A percentile compares a stretch with the other conserved stretches of the same genome.
These are phyloP conservation scores for Crax fasciolata DNA, from an alignment of 2,797 vertebrate species.

Conservation along the genomic window DNA sequence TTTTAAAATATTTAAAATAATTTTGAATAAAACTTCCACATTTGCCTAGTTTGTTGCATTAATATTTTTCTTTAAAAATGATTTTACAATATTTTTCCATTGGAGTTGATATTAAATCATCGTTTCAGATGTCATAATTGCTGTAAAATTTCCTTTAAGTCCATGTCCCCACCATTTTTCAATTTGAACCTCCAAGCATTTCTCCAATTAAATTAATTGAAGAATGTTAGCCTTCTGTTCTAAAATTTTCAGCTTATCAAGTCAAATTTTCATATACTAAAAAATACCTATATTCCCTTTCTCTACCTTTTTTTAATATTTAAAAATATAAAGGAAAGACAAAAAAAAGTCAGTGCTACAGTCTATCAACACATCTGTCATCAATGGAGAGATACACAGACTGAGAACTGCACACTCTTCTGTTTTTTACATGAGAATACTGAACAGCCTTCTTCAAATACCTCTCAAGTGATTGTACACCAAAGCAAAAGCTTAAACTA, in stretches of 20 bases:
- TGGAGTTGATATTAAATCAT: not conserved
- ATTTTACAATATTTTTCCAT: not conserved
- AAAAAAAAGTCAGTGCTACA: not conserved
- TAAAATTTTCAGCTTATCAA: not conserved
- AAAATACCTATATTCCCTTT: not conserved
- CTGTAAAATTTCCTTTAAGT: not conserved
- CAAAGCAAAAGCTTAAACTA: not conserved
- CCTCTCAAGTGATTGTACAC: not conserved
- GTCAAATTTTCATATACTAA: not conserved
- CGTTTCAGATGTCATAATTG: not conserved
- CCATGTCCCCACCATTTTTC: not conserved
- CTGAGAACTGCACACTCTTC: not conserved
- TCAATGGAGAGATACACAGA: accelerated
- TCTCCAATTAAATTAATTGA: not conserved
- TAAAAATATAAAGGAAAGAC: not conserved
- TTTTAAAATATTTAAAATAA: not conserved
- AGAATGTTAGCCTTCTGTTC: not conserved
- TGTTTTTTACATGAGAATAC: not conserved
- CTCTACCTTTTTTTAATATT: not conserved
- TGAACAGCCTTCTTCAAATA: not conserved
- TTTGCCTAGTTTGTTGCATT: not conserved
- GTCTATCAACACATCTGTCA: not conserved
- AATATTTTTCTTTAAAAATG: not conserved
- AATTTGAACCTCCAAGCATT: not conserved
- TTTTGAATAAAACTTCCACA: not conserved